Evolutionary conservation across 2,888 invertebrate species (phyloP).

Genomic region (Dicycla oo): DNA sequence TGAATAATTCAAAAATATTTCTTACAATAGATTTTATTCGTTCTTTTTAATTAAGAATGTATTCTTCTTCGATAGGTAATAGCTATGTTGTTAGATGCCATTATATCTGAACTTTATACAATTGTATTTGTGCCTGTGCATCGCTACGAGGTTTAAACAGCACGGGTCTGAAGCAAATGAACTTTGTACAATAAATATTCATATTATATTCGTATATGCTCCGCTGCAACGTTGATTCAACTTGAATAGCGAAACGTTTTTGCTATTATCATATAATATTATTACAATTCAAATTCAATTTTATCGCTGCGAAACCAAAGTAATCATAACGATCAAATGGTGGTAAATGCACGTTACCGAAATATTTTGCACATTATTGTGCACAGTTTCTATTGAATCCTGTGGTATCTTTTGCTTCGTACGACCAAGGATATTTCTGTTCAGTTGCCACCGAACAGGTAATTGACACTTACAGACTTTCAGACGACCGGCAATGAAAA

Average conservation of each 20-base stretch:
- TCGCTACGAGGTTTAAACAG: no score
- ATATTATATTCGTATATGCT: neutral
- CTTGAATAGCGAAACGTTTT: constrained; percentile 7
- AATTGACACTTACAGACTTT: constrained; percentile 19
- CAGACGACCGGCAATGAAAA: constrained; percentile 4
- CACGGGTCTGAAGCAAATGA: neutral
- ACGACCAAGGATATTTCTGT: neutral
- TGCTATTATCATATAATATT: constrained; percentile 19
- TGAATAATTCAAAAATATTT: neutral
- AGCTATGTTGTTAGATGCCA: neutral
- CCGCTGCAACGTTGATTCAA: neutral
- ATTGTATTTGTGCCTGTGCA: neutral
- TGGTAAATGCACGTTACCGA: neutral
- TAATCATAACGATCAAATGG: constrained; percentile 5
- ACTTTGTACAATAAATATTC: constrained; percentile 6
- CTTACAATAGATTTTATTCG: no score
- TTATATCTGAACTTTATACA: neutral
- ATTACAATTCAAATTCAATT: constrained; percentile 27
- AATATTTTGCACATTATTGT: constrained; percentile 15
- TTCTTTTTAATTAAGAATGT: neutral
- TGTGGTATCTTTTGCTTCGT: neutral
- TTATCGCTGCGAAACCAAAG: neutral
- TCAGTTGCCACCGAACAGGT: neutral
- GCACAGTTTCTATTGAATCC: constrained; percentile 2
- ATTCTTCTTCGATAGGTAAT: neutral